These are phyloP conservation scores for Hyperoplus immaculatus DNA, from an alignment of 2,797 vertebrate genomes.

Conservation along the genomic window DNA sequence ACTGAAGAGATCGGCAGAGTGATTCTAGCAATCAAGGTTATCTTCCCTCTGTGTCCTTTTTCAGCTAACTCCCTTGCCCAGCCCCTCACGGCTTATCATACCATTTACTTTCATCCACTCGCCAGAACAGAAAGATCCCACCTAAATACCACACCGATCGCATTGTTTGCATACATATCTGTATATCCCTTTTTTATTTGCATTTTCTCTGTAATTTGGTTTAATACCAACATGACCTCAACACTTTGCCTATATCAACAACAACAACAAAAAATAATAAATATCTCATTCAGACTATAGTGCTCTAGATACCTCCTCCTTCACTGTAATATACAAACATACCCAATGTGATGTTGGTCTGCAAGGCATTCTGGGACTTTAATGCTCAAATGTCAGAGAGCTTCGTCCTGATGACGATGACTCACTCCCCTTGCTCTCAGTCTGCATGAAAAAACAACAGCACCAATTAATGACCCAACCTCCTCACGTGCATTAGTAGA, in stretches of 20 bases:
- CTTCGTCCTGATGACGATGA: conserved; percentile 84
- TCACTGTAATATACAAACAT: conserved; percentile 69
- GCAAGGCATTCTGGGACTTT: conserved; percentile 80
- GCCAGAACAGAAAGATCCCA: conserved; percentile 37
- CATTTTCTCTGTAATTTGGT: conserved; percentile 20
- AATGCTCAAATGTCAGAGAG: conserved; percentile 85
- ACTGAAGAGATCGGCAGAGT: conserved; percentile 56
- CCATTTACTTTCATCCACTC: conserved; percentile 47
- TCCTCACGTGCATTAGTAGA: conserved; percentile 61
- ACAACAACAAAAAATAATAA: conserved; percentile 8
- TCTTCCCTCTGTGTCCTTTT: conserved; percentile 53
- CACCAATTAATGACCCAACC: conserved; percentile 72
- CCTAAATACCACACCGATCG: conserved; percentile 40
- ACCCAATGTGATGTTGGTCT: conserved; percentile 52
- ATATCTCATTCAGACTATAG: conserved; percentile 36
- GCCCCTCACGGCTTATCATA: conserved; percentile 38
- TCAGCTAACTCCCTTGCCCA: conserved; percentile 47
- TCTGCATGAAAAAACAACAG: conserved; percentile 77
- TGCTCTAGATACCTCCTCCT: conserved; percentile 43
- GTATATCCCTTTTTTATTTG: conserved; percentile 25
- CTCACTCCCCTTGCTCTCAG: conserved; percentile 69
- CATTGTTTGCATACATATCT: conserved; percentile 53
- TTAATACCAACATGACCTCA: conserved; percentile 18
- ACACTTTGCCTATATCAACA: conserved; percentile 26
- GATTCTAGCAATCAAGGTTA: conserved; percentile 71